phyloP scores from a whole-genome alignment of 1,140 invertebrate genomes.

The Aleiodes sp. region DNA sequence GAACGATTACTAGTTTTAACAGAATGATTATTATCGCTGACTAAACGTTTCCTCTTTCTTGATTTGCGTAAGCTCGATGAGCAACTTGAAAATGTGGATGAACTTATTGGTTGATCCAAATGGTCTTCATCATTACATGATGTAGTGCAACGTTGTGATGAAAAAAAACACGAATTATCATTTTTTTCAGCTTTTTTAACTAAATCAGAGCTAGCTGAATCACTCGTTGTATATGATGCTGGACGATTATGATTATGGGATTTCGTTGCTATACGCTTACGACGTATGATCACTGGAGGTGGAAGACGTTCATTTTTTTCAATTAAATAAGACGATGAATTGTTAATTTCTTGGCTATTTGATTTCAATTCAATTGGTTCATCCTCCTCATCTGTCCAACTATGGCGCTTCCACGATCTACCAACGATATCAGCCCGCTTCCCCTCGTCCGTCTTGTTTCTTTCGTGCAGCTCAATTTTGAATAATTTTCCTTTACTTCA shows the following conservation, averaged over 20 bases:
- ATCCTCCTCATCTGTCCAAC: neutral
- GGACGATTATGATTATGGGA: neutral
- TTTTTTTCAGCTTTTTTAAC: neutral
- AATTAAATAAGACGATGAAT: conserved; percentile 16
- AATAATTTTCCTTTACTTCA: neutral
- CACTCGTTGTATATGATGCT: conserved; percentile 26
- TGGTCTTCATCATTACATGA: conserved; percentile 8
- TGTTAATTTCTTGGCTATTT: neutral
- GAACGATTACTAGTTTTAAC: neutral
- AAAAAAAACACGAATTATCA: neutral
- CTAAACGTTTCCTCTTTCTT: neutral
- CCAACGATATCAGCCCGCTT: neutral
- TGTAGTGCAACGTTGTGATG: neutral
- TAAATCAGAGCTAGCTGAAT: conserved; percentile 26
- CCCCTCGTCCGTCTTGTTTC: conserved; percentile 4
- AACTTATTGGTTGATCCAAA: neutral
- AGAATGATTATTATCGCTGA: neutral
- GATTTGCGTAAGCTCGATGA: neutral
- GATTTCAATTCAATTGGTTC: neutral
- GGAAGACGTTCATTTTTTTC: conserved; percentile 33
- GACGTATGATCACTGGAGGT: conserved; percentile 38
- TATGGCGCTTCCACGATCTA: conserved; percentile 3
- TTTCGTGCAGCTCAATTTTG: conserved; percentile 35
- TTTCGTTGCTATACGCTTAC: conserved; percentile 28
- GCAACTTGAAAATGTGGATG: conserved; percentile 21